phyloP scores from a whole-genome alignment of 2,888 invertebrate genomes.

The Gerris lacustris region DNA sequence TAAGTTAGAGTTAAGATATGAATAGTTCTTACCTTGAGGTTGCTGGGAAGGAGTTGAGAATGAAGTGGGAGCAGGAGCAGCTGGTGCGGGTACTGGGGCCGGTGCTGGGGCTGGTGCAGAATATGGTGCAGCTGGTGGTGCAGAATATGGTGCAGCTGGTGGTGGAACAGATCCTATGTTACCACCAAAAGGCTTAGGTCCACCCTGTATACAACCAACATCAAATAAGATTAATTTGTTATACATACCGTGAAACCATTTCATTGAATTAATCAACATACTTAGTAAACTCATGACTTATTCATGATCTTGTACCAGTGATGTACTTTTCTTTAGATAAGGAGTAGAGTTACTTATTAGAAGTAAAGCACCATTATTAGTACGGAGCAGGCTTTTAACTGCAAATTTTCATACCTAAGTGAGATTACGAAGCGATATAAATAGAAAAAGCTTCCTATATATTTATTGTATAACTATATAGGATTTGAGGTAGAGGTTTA shows the following conservation, averaged over 20 bases:
- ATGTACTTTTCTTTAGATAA: too few relatives aligned
- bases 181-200: constrained; percentile 50
- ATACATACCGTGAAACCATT: background rate
- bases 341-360: too few relatives aligned
- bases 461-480: too few relatives aligned
- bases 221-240: constrained; percentile 19
- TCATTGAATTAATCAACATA: constrained; percentile 1
- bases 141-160: background rate
- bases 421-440: too few relatives aligned
- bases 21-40: background rate
- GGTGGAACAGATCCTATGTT: constrained; percentile 27
- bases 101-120: constrained; percentile 34
- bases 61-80: constrained; percentile 10
- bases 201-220: constrained; percentile 33
- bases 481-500: too few relatives aligned
- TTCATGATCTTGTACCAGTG: too few relatives aligned
- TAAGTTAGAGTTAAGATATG: too few relatives aligned
- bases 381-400: too few relatives aligned
- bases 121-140: constrained; percentile 39
- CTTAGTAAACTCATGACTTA: background rate
- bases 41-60: background rate
- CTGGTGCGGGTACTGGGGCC: constrained; percentile 32
- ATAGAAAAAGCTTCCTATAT: too few relatives aligned
- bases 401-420: too few relatives aligned
- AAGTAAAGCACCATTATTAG: too few relatives aligned